phyloP scores from a whole-genome alignment of 2,113 vertebrate genomes.

The Rhinolophus sinicus region DNA sequence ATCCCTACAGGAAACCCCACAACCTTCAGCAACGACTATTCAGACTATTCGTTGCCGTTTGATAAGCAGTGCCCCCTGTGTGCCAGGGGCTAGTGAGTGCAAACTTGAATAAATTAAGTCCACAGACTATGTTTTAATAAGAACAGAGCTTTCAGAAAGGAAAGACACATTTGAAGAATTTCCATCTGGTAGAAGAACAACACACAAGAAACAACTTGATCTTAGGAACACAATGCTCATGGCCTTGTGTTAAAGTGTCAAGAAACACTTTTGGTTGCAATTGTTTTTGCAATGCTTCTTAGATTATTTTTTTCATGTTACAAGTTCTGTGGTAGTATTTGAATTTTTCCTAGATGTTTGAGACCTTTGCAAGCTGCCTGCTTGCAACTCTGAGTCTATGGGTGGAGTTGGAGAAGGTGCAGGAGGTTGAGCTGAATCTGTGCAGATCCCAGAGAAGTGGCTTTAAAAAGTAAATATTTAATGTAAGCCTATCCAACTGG shows the following conservation, averaged over 20 bases:
- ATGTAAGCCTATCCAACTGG: background rate
- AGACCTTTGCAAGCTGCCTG: background rate
- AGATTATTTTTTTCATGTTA: background rate
- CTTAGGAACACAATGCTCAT: background rate
- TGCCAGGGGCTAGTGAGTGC: conserved; percentile 50
- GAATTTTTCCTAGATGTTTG: background rate
- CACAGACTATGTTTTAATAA: conserved; percentile 71
- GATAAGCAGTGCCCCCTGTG: conserved; percentile 69
- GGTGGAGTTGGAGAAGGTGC: background rate
- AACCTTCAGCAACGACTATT: conserved; percentile 69
- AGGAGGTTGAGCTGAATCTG: background rate
- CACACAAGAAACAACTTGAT: background rate
- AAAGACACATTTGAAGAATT: conserved; percentile 27
- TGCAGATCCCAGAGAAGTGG: background rate
- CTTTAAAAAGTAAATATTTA: background rate
- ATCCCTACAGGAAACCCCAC: conserved; percentile 68
- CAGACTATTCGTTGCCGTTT: conserved; percentile 71
- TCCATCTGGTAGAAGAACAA: background rate
- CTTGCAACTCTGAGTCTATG: background rate
- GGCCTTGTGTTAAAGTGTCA: background rate
- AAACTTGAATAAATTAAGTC: conserved; percentile 72
- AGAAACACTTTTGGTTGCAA: background rate
- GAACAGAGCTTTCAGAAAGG: conserved; percentile 17
- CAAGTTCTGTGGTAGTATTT: background rate
- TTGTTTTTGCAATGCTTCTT: background rate